These are phyloP conservation scores for Ichneumoninae sp. DNA, from an alignment of 2,888 invertebrate species.

Conservation along the genomic window DNA sequence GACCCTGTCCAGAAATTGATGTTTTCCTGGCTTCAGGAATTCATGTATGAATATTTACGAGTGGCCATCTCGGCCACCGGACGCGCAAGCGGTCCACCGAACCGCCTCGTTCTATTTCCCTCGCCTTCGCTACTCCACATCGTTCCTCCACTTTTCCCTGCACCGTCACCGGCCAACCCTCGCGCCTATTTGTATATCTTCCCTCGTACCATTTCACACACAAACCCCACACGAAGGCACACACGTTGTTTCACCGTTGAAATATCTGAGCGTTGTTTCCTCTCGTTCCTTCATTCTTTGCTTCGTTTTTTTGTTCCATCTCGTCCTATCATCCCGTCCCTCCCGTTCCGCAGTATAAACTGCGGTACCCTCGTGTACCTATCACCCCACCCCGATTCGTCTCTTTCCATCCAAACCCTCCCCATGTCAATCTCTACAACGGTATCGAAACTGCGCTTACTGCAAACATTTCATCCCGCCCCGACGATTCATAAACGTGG, in stretches of 20 bases:
- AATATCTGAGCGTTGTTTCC: constrained; percentile 16
- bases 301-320: constrained; percentile 39
- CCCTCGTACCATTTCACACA: not conserved
- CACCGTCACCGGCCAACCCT: constrained; percentile 28
- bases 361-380: constrained; percentile 4
- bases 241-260: not conserved
- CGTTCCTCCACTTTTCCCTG: constrained; percentile 47
- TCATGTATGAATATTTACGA: constrained; percentile 70
- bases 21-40: constrained; percentile 65
- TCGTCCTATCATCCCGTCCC: constrained; percentile 14
- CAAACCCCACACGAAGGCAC: not conserved
- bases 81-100: constrained; percentile 41
- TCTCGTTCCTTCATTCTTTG: not conserved
- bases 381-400: constrained; percentile 4
- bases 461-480: constrained; percentile 16
- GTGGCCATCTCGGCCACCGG: constrained; percentile 61
- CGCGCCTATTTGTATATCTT: constrained; percentile 47
- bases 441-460: constrained; percentile 58
- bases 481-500: constrained; percentile 39
- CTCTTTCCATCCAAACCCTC: constrained; percentile 29
- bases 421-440: constrained; percentile 55
- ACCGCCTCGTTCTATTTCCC: constrained; percentile 23
- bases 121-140: constrained; percentile 29
- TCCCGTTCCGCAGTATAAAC: constrained; percentile 56
- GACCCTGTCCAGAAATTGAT: constrained; percentile 67